These are phyloP conservation scores for Cettia cetti DNA, from an alignment of 2,113 vertebrate genomes.

Conservation along the genomic window DNA sequence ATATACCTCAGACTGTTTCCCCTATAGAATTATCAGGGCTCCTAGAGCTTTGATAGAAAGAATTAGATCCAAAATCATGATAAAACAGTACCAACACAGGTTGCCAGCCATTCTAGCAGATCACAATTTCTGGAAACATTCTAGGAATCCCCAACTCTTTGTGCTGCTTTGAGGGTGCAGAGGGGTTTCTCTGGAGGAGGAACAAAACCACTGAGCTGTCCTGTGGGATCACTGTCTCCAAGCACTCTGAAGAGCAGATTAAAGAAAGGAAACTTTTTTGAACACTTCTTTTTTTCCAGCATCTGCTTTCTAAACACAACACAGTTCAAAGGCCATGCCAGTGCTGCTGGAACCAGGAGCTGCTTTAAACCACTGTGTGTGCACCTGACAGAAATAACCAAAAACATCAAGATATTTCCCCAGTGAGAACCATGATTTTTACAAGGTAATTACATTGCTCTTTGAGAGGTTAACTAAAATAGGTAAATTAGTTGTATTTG, in stretches of 20 bases:
- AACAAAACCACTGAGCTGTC: background rate
- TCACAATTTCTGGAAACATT: background rate
- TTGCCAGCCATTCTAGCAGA: background rate
- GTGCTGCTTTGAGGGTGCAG: background rate
- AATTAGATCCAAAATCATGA: background rate
- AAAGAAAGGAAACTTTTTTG: background rate
- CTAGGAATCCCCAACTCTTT: background rate
- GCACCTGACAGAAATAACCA: background rate
- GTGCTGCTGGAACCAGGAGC: background rate
- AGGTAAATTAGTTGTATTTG: conserved; percentile 21
- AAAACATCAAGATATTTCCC: background rate
- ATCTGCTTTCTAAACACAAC: background rate
- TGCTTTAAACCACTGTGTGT: background rate
- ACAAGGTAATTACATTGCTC: background rate
- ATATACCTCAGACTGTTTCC: background rate
- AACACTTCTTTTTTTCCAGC: background rate
- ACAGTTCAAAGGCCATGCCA: background rate
- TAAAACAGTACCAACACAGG: background rate
- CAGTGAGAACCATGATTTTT: rapidly evolving
- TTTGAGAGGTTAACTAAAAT: conserved; percentile 6
- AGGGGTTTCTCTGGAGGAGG: background rate
- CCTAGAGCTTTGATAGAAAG: background rate
- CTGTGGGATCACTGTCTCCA: background rate
- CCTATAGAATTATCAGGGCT: background rate
- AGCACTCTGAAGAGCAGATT: background rate